Evolutionary conservation across 2,888 invertebrate species (phyloP), one percentile per base, ranked within the genome.

Genomic region (Hanleya hanleyi): DNA sequence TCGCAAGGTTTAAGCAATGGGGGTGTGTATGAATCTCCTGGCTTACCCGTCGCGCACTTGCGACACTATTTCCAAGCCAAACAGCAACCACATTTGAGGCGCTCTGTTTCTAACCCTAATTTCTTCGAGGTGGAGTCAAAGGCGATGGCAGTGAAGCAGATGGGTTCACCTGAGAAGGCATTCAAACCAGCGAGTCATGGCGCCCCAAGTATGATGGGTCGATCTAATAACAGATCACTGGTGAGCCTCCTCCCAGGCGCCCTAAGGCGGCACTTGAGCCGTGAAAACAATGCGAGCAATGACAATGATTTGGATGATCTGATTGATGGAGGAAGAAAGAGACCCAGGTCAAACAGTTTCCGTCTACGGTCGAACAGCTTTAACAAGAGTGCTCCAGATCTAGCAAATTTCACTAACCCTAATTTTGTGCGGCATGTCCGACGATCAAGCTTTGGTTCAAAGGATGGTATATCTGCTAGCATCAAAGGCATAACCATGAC

Each of bases 41-140:
- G 26, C 15, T 15, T 57, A 1, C 3, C 57, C 22, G 29, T 15
- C 5, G 29, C 22, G 18, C 57, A 29, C 2, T 47, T 47, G 47
- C 47, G n/a, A 47, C 47, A 47, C n/a, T 47, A 47, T 47, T 47
- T n/a, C 47, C 18, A 57, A 15, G 29, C 22, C 26, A 22, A 4
- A 1, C 22, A 57, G 29, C 57, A 57, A 32, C 57, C 22, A 57
- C 29, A 57, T 57, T 32, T 57, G 29, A 26, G 57, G 5, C 5
- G 57, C 12, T 85, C 87, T 33, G 74, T 86, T 26, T 87, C 87
- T 33, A 87, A 87, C 76, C 87, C 87, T 33, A 86, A 85, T 74
- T 87, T 85, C 65, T 79, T 87, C n/a, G 82, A 83, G 18, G 74
- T 82, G 22, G 75, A 82, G 33, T 84, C 82, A 71, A 84, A 83